A percentile compares a stretch with the other conserved stretches of the same genome.
Conservation (phyloP, 2,113 vertebrate species). For the Micronycteris hirsuta region DNA sequence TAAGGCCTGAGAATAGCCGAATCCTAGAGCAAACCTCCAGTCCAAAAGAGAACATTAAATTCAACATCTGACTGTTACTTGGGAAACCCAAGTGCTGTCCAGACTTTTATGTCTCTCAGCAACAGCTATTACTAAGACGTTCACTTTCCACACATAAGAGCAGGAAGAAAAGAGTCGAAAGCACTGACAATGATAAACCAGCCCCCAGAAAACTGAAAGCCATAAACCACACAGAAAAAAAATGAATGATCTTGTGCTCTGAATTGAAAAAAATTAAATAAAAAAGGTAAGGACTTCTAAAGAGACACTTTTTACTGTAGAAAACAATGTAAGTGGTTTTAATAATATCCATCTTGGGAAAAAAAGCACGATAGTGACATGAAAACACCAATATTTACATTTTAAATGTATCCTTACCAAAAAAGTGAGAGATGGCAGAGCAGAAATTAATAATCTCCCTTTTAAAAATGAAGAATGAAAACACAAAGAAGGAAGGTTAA, state of each 20-base stretch:
- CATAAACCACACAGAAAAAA: not conserved
- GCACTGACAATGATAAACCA: not conserved
- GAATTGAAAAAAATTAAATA: not conserved
- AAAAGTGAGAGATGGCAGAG: not conserved
- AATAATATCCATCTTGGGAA: not conserved
- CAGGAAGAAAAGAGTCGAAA: no score
- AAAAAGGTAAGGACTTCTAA: not conserved
- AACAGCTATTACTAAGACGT: accelerated
- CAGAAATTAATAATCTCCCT: not conserved
- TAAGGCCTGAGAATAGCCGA: accelerated
- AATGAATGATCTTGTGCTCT: not conserved
- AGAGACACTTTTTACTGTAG: not conserved
- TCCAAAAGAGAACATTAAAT: accelerated
- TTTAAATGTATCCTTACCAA: not conserved
- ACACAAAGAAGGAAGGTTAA: not conserved
- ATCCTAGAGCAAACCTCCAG: not conserved
- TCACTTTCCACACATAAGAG: not conserved
- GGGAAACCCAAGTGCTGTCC: not conserved
- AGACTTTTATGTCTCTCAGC: not conserved
- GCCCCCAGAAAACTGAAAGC: not conserved
- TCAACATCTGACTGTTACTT: no score
- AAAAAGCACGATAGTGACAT: not conserved
- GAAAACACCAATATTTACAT: not conserved
- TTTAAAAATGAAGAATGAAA: not conserved
- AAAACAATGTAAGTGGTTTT: not conserved